These are phyloP conservation scores for Siderastrea radians DNA, from an alignment of 92 coral and sea anemone genomes.

Conservation along the genomic window DNA sequence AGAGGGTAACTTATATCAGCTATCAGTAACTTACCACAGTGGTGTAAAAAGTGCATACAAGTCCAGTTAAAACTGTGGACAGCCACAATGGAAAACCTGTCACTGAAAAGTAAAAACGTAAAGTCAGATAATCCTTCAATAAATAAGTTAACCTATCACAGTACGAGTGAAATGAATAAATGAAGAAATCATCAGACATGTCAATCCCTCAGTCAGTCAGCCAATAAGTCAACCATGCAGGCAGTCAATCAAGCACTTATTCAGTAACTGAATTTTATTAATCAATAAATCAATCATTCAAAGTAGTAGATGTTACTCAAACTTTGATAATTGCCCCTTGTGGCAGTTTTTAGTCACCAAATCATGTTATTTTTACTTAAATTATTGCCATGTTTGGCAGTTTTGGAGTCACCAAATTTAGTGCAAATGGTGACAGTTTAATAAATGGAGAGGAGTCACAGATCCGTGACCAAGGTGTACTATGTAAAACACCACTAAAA, in stretches of 20 bases:
- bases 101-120: slow-evolving; percentile 26
- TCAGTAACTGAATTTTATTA: too few species aligned
- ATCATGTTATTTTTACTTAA: too few species aligned
- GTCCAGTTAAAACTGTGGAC: slow-evolving; percentile 57
- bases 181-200: not conserved
- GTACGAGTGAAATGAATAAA: not conserved
- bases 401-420: too few species aligned
- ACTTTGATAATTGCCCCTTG: too few species aligned
- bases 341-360: too few species aligned
- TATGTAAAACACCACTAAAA: too few species aligned
- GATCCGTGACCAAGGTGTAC: too few species aligned
- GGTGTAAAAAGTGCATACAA: slow-evolving; percentile 79
- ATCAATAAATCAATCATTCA: not conserved
- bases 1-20: not conserved
- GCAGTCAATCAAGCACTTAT: not conserved
- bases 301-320: not conserved
- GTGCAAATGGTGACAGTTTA: too few species aligned
- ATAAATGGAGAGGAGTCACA: too few species aligned
- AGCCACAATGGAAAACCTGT: slow-evolving; percentile 81
- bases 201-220: not conserved
- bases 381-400: too few species aligned
- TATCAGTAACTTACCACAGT: slow-evolving; percentile 62
- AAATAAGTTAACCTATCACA: not conserved
- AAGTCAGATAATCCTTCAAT: too few species aligned
- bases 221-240: not conserved